A percentile compares a stretch with the other conserved stretches of the same genome.
Conservation (phyloP, 2,888 invertebrate species). For the Hemicrepidius hirtus region DNA sequence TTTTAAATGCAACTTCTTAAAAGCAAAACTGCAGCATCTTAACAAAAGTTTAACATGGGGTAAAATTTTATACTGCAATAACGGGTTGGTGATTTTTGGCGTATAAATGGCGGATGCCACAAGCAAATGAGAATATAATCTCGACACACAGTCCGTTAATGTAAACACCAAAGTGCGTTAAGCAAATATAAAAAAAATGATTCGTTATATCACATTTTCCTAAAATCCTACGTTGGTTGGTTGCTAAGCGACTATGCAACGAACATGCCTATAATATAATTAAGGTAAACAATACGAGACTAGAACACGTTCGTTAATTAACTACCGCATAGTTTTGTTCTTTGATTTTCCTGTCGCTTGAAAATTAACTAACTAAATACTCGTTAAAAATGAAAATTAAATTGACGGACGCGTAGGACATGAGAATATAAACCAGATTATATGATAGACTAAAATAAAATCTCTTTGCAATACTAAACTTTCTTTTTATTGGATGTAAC, state of each 20-base stretch:
- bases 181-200: constrained; percentile 16
- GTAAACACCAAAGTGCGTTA: constrained; percentile 24
- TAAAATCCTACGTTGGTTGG: neutral
- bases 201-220: constrained; percentile 14
- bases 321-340: neutral
- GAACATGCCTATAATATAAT: constrained; percentile 9
- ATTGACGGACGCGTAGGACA: neutral
- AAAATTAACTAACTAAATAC: neutral
- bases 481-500: no score
- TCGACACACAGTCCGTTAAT: constrained; percentile 16
- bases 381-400: neutral
- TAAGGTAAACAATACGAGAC: constrained; percentile 1
- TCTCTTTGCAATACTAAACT: no score
- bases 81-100: constrained; percentile 7
- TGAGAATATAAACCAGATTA: no score
- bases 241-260: constrained; percentile 10
- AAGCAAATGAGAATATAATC: constrained; percentile 26
- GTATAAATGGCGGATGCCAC: constrained; percentile 14
- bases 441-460: no score
- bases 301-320: constrained; percentile 13
- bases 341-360: neutral
- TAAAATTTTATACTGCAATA: constrained; percentile 3
- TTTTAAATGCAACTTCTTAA: constrained; percentile 32
- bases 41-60: neutral
- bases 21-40: no score